Evolutionary conservation across 2,113 vertebrate genomes (phyloP).

Genomic region (Entomyzon cyanotis): DNA sequence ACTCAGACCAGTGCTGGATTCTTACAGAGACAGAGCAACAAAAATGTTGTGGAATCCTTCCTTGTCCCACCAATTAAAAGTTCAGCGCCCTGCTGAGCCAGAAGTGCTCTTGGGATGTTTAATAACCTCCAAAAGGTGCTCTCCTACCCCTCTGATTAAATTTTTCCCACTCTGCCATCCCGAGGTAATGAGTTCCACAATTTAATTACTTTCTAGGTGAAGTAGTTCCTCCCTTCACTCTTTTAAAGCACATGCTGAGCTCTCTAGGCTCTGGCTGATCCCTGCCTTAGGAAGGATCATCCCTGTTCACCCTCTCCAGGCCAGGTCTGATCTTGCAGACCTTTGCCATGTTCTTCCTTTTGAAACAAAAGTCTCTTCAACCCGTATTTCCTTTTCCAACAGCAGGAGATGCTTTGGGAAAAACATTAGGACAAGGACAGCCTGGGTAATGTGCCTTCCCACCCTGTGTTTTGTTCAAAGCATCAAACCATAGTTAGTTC

Average conservation of each 20-base stretch:
- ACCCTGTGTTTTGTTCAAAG: not conserved
- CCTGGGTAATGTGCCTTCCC: not conserved
- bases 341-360: not conserved
- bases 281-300: not conserved
- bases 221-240: not conserved
- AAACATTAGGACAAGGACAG: not conserved
- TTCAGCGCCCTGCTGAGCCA: not conserved
- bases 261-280: not conserved
- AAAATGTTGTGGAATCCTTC: not conserved
- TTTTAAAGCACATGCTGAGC: not conserved
- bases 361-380: not conserved
- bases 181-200: not conserved
- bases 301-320: not conserved
- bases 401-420: not conserved
- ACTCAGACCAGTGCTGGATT: not conserved
- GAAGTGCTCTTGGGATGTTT: not conserved
- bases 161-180: not conserved
- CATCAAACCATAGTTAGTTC: not conserved
- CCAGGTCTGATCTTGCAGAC: not conserved
- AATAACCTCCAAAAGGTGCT: accelerated
- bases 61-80: not conserved
- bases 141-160: not conserved
- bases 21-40: not conserved
- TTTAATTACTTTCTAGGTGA: not conserved
- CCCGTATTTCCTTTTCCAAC: not conserved